Evolutionary conservation across 2,797 vertebrate species (phyloP).

Genomic region (Gorsachius magnificus): DNA sequence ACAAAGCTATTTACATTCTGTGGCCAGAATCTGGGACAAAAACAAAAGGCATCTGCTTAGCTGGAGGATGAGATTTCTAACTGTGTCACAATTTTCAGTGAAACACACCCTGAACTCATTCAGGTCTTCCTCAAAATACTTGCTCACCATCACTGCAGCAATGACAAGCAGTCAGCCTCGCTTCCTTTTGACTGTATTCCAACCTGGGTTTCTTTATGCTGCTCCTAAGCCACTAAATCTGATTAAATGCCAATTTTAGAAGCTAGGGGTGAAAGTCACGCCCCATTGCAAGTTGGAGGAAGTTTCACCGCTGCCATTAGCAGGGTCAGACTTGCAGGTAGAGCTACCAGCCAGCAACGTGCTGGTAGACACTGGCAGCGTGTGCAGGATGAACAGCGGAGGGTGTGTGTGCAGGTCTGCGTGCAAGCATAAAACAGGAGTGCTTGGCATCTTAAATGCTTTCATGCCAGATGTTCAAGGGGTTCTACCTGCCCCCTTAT

Average conservation of each 20-base stretch:
- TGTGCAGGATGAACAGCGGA: neutral
- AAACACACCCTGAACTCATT: neutral
- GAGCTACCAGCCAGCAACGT: rapidly evolving
- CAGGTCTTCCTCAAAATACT: neutral
- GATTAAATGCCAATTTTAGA: conserved; percentile 54
- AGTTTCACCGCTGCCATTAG: neutral
- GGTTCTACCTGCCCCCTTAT: neutral
- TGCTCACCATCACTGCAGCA: neutral
- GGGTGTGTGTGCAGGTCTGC: rapidly evolving
- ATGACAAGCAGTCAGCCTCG: neutral
- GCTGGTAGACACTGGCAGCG: neutral
- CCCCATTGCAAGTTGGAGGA: neutral
- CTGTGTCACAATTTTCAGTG: neutral
- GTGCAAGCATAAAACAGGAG: neutral
- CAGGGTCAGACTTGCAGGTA: neutral
- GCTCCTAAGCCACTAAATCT: conserved; percentile 43
- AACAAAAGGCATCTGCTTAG: neutral
- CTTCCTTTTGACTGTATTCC: neutral
- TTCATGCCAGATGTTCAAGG: neutral
- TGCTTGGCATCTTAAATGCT: neutral
- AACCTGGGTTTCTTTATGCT: neutral
- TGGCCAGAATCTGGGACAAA: neutral
- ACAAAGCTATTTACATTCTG: conserved; percentile 4
- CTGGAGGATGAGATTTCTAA: neutral
- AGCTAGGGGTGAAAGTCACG: conserved; percentile 11